These are phyloP conservation scores for Pelvicachromis taeniatus DNA, from an alignment of 2,113 vertebrate genomes.

Conservation along the genomic window DNA sequence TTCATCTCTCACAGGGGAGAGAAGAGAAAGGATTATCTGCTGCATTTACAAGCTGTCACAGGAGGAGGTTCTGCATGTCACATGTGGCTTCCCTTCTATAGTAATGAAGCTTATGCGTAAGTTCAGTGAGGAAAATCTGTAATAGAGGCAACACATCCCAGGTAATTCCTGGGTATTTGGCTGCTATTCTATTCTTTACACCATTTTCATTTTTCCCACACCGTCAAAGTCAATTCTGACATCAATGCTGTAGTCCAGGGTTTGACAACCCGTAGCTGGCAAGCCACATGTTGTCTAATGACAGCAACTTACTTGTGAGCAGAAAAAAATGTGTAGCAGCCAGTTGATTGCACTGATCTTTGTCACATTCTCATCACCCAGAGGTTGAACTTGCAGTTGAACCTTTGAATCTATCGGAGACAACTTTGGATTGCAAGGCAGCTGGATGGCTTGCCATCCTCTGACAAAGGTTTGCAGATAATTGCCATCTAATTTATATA, in stretches of 20 bases:
- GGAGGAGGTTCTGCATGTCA: neutral
- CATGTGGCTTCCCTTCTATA: neutral
- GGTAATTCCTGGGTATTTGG: neutral
- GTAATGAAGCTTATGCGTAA: neutral
- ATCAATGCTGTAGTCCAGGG: neutral
- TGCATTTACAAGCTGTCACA: neutral
- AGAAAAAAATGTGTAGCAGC: neutral
- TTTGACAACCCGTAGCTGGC: neutral
- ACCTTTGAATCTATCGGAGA: neutral
- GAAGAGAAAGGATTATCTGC: neutral
- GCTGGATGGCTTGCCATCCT: neutral
- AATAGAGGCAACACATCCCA: neutral
- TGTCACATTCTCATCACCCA: neutral
- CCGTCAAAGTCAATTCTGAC: neutral
- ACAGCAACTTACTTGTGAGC: neutral
- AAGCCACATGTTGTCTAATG: neutral
- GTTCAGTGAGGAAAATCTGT: neutral
- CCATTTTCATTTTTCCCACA: neutral
- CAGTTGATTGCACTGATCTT: neutral
- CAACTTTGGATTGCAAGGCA: neutral
- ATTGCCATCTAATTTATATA: neutral
- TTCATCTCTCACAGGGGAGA: neutral
- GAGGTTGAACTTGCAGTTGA: neutral
- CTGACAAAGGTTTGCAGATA: neutral
- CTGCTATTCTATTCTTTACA: neutral